Base-by-base conservation (phyloP, 2,888 invertebrate genomes). In the Nesidiocoris tenuis region DNA sequence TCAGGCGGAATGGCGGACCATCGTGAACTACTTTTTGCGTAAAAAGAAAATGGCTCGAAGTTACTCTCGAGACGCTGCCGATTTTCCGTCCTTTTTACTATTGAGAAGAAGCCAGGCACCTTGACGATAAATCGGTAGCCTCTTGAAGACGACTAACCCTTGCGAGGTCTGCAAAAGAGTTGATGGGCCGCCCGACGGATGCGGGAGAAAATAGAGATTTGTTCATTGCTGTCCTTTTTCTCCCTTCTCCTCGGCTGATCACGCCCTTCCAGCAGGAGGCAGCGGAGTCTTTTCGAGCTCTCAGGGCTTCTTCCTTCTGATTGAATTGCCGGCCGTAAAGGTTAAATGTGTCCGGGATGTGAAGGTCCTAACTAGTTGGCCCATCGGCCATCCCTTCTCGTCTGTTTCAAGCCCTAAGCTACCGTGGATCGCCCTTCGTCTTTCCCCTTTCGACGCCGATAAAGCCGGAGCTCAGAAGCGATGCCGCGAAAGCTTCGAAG, bases 301-400 rank as follows among this genome's bases (percentile, higher is more conserved):
- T 39, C 12, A 39, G 39, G 39, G 39, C 39, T 39, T 39, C 39
- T 56, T 54, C 56, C 22, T 67, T 56, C 70, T 70, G 70, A 70
- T 70, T 70, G 70, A 70, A 70, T 70, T 57, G 70, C 70, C 57
- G 21, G 70, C 19, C 70, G 57, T 70, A 57, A 70, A 70, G 70
- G 70, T 70, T 70, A 70, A 70, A 70, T 57, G 59, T 70, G 61
- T 70, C 59, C 24, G 21, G 39, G 39, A 17, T 55, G 21, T 22
- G 65, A 18, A 7, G 2, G 24, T 25, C 21, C 25, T 17, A 19
- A 17, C n/a, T 24, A 17, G 25, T 24, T 39, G 3, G 16, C 12
- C 19, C 55, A 56, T 39, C 18, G 25, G 16, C 54, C 54, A 17
- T 18, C 19, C 2, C 66, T 7, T 54, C 19, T 67, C 19, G n/a